phyloP scores from a whole-genome alignment of 2,888 invertebrate species.

The Diplolepis rosae region DNA sequence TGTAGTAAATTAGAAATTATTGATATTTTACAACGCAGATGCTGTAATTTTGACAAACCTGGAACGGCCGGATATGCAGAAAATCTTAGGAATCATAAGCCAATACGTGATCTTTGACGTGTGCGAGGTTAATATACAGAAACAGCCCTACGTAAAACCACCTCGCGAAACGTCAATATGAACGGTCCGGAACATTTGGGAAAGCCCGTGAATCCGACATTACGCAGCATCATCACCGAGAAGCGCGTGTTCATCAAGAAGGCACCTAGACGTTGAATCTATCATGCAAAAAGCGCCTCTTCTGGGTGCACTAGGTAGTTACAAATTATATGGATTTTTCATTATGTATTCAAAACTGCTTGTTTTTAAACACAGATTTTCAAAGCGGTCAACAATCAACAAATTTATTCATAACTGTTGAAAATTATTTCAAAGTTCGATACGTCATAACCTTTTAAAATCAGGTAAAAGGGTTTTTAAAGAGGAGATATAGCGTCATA shows the following conservation, averaged over 20 bases:
- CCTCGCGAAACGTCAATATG: constrained; percentile 13
- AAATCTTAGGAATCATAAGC: constrained; percentile 52
- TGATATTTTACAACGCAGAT: constrained; percentile 32
- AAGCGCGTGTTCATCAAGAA: constrained; percentile 7
- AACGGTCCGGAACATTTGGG: constrained; percentile 7
- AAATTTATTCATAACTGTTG: too few relatives aligned
- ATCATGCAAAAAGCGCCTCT: constrained; percentile 4
- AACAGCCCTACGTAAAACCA: neutral
- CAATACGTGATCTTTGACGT: constrained; percentile 22
- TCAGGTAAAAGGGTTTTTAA: too few relatives aligned
- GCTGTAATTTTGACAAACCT: constrained; percentile 45
- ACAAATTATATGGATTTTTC: neutral
- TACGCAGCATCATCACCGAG: constrained; percentile 50
- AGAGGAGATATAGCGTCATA: too few relatives aligned
- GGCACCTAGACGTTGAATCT: neutral
- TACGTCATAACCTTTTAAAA: too few relatives aligned
- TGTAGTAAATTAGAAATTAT: constrained; percentile 7
- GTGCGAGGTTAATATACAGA: neutral
- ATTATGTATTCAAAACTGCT: neutral
- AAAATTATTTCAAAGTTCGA: too few relatives aligned
- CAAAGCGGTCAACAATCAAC: too few relatives aligned
- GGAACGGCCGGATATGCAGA: constrained; percentile 37
- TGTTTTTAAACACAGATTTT: neutral
- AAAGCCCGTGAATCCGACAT: constrained; percentile 43
- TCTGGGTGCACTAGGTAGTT: neutral